These are phyloP conservation scores for Dromaius novaehollandiae DNA, from an alignment of 2,113 vertebrate genomes.

Conservation along the genomic window DNA sequence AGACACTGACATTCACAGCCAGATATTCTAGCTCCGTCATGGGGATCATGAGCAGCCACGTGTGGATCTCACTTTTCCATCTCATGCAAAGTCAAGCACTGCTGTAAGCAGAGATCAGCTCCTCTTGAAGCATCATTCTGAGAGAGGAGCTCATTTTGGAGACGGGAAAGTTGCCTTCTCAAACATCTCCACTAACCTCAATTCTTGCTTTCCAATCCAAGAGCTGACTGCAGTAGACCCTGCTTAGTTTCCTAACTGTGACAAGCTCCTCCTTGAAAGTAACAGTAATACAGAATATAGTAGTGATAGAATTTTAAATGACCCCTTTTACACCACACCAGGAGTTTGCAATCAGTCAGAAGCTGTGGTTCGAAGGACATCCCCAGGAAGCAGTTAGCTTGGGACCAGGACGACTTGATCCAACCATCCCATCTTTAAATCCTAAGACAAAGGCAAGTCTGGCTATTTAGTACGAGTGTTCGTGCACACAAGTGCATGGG, in stretches of 20 bases:
- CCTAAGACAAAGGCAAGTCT: background rate
- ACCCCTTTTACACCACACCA: background rate
- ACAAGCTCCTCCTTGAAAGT: background rate
- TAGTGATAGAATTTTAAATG: background rate
- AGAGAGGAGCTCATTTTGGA: background rate
- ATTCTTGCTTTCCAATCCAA: background rate
- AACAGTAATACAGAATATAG: background rate
- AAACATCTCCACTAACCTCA: background rate
- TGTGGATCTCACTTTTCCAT: background rate
- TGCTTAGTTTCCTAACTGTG: background rate
- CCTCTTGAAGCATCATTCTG: background rate
- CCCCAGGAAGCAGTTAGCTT: background rate
- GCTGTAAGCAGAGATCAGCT: background rate
- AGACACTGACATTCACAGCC: background rate
- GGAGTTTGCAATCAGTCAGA: background rate
- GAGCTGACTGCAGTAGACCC: background rate
- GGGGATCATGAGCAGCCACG: background rate
- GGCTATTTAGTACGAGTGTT: background rate
- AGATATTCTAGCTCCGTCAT: accelerated
- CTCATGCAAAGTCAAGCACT: background rate
- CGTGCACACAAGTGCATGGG: accelerated
- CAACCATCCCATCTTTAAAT: background rate
- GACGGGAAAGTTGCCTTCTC: background rate
- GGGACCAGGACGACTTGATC: background rate
- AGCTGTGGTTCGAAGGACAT: background rate